Base-by-base conservation (phyloP, 1,140 invertebrate genomes). In the Fopius arisanus region DNA sequence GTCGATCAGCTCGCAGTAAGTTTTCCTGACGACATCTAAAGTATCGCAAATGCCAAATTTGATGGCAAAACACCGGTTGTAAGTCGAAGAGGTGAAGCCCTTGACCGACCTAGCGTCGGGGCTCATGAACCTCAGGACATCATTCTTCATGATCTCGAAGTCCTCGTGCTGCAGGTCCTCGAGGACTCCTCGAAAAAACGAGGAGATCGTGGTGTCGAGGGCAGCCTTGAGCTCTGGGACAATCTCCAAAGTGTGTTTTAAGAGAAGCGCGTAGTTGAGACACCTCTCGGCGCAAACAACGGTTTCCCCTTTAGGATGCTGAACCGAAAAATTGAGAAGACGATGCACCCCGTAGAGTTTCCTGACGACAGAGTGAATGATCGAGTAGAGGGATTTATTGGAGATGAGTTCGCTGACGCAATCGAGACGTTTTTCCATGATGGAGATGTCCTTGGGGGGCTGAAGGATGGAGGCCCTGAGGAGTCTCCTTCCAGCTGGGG, bases 41-140 rank as follows among this genome's bases (percentile, higher is more conserved):
- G 95, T 86, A 1, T 92, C 92, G 79, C 93, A 94, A 28, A 94
- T 89, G 21, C 92, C 91, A 21, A 90, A 88, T 87, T 94, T 96
- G 2, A 98, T 92, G 31, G 95, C 95, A 87, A 96, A 96, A 82
- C 94, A 95, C 72, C 95, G 90, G 86, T 97, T 94, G 71, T 93
- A 90, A 72, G 89, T 90, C 81, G 91, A 90, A n/a, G 90, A 89
- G 0, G 90, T 84, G 67, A 90, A 91, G 1, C 93, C 94, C 83
- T 92, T 91, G n/a, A 92, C 89, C 26, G 91, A 91, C 79, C 90
- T 91, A 26, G 90, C 91, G 79, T 96, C 93, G 67, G 93, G 90
- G 86, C 94, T 91, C 67, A 98, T 91, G 0, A 95, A 89, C 66
- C 89, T 87, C 14, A 90, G 83, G 70, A 96, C 93, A 59, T 90